Evolutionary conservation across 2,888 invertebrate genomes (phyloP).

Genomic region (Tachina fera): DNA sequence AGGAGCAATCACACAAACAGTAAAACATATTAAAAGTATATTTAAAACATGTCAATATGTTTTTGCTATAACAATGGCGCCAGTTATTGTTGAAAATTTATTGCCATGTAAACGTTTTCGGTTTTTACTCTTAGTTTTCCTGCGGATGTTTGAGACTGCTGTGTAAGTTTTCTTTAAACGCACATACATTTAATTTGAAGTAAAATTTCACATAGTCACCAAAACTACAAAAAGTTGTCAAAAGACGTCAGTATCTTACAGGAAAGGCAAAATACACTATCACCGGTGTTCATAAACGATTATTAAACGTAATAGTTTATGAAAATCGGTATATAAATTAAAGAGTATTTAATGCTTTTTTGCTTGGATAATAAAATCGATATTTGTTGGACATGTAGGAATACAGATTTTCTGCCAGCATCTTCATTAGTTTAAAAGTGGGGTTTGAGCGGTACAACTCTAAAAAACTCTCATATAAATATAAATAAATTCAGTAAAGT

Average conservation of each 20-base stretch:
- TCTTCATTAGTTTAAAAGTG: neutral
- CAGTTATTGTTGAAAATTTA: constrained; percentile 70
- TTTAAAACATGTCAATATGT: constrained; percentile 65
- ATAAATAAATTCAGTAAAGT: no score
- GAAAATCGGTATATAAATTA: no score
- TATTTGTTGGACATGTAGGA: no score
- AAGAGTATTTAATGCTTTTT: no score
- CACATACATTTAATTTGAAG: constrained; percentile 25
- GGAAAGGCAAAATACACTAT: no score
- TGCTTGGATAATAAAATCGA: no score
- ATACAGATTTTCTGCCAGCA: neutral
- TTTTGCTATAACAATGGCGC: constrained; percentile 71
- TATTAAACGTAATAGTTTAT: no score
- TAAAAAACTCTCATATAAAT: no score
- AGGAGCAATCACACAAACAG: constrained; percentile 4
- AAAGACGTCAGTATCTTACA: no score
- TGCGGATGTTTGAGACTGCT: constrained; percentile 6
- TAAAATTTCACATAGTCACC: neutral
- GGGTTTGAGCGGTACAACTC: no score
- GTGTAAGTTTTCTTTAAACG: constrained; percentile 3
- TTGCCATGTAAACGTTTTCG: constrained; percentile 67
- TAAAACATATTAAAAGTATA: constrained; percentile 29
- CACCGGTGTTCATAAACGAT: no score
- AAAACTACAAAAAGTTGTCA: no score
- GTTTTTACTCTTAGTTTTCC: neutral